Conservation (phyloP, 1,140 invertebrate species). For the Euura lappo region DNA sequence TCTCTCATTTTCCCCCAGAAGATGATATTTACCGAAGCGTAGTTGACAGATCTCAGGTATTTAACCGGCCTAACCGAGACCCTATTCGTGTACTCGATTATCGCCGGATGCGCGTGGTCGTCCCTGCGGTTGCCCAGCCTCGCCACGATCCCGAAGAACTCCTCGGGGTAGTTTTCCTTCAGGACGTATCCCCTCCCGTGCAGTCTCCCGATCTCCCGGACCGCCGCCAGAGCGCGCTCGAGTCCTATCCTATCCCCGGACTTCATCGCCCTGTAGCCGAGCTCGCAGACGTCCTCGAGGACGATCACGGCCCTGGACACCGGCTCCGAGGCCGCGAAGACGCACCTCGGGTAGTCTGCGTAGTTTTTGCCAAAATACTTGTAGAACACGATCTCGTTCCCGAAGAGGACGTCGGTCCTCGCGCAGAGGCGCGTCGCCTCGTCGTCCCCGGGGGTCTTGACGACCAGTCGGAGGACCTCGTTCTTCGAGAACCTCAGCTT, state of each 20-base stretch:
- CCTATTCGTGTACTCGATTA: too few species aligned
- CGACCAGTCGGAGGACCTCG: slow-evolving; percentile 11
- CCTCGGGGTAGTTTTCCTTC: slow-evolving; percentile 37
- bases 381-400: slow-evolving; percentile 49
- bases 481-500: too few species aligned
- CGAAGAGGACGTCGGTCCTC: slow-evolving; percentile 26
- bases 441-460: slow-evolving; percentile 21
- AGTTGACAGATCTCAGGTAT: background rate
- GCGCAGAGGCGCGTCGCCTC: rapidly evolving
- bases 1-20: too few species aligned
- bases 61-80: background rate
- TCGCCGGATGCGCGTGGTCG: too few species aligned
- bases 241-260: slow-evolving; percentile 27
- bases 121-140: too few species aligned
- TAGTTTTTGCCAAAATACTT: slow-evolving; percentile 8
- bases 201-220: slow-evolving; percentile 48
- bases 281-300: slow-evolving; percentile 39
- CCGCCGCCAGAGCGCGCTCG: slow-evolving; percentile 39
- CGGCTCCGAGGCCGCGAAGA: slow-evolving; percentile 20
- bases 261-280: slow-evolving; percentile 21
- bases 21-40: too few species aligned
- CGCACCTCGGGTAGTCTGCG: slow-evolving; percentile 28
- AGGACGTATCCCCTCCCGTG: slow-evolving; percentile 49
- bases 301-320: slow-evolving; percentile 31
- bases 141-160: slow-evolving; percentile 39